phyloP scores from a whole-genome alignment of 2,888 invertebrate genomes.

The Oscheius sp. region DNA sequence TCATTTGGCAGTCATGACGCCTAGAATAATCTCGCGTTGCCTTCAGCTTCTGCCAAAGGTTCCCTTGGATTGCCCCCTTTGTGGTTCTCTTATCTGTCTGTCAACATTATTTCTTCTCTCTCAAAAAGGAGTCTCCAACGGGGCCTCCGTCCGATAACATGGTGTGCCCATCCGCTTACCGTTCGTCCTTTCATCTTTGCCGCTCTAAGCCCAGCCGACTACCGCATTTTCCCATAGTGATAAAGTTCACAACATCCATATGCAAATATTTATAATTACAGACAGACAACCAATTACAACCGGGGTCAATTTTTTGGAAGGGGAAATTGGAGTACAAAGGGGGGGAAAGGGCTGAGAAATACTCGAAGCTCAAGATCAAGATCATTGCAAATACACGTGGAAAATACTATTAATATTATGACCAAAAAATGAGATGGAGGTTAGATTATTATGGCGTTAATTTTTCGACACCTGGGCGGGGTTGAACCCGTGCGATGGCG shows the following conservation, averaged over 20 bases:
- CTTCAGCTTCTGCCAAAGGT: no score
- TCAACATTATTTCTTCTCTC: conserved; percentile 21
- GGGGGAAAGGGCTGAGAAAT: no score
- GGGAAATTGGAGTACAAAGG: neutral
- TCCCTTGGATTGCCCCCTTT: no score
- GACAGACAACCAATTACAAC: conserved; percentile 16
- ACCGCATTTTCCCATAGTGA: conserved; percentile 17
- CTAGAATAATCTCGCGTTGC: no score
- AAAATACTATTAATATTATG: conserved; percentile 14
- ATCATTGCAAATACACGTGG: conserved; percentile 34
- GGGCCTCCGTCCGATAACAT: neutral
- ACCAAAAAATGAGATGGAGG: conserved; percentile 6
- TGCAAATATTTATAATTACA: neutral
- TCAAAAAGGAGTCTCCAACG: neutral
- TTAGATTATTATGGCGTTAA: conserved; percentile 7
- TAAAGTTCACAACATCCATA: conserved; percentile 17
- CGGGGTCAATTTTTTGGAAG: neutral
- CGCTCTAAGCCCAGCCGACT: conserved; percentile 1
- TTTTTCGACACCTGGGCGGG: conserved; percentile 10
- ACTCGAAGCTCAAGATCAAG: neutral
- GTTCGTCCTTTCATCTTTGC: conserved; percentile 26
- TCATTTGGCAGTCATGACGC: no score
- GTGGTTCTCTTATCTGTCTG: neutral
- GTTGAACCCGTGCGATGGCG: conserved; percentile 41
- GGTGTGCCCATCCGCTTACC: conserved; percentile 30